Conservation (phyloP, 2,888 invertebrate species). For the Pollenia angustigena region DNA sequence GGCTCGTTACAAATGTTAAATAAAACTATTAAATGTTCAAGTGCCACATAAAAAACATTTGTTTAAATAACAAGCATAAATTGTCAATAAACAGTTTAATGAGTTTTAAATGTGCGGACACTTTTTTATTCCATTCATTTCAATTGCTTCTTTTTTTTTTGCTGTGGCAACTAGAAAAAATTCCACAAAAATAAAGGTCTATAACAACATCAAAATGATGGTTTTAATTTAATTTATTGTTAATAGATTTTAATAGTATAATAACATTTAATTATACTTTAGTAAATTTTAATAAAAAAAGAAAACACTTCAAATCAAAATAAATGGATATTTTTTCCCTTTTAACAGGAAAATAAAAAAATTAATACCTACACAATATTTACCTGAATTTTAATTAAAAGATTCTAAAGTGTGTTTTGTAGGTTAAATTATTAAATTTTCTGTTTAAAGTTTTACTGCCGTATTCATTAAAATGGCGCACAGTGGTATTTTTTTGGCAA, state of each 20-base stretch:
- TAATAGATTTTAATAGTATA: conserved; percentile 58
- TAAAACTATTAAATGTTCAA: conserved; percentile 14
- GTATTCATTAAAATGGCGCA: too few relatives aligned
- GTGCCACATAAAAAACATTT: conserved; percentile 4
- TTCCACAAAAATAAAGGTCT: not conserved
- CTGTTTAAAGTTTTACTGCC: not conserved
- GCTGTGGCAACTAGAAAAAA: not conserved
- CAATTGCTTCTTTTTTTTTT: not conserved
- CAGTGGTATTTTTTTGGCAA: too few relatives aligned
- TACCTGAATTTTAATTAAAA: too few relatives aligned
- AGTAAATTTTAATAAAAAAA: not conserved
- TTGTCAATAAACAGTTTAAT: conserved; percentile 47
- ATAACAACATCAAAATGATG: conserved; percentile 3
- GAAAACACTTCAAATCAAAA: not conserved
- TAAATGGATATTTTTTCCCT: conserved; percentile 1
- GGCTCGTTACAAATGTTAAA: conserved; percentile 5
- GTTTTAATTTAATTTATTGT: conserved; percentile 49
- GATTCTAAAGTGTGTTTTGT: not conserved
- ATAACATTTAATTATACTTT: conserved; percentile 58
- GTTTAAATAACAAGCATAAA: conserved; percentile 6
- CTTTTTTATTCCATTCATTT: not conserved
- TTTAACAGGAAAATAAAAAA: not conserved
- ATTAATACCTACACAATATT: too few relatives aligned
- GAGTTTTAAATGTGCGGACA: conserved; percentile 13
- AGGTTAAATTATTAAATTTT: not conserved